These are phyloP conservation scores for Ophioninae sp. DNA, from an alignment of 2,888 invertebrate genomes.

Conservation along the genomic window DNA sequence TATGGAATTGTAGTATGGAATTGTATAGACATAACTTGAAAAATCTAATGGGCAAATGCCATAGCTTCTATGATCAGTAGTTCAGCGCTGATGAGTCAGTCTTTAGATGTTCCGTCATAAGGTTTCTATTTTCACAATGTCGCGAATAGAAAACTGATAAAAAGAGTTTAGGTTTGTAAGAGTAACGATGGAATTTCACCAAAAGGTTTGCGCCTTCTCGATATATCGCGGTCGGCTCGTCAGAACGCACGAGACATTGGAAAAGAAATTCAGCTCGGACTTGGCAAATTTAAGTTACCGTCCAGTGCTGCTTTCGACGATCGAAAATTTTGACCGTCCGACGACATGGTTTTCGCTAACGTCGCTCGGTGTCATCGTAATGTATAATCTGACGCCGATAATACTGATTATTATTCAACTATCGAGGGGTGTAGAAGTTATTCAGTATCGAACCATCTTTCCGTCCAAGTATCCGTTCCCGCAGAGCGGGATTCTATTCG, in stretches of 20 bases:
- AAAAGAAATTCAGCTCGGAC: constrained; percentile 25
- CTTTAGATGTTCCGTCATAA: no score
- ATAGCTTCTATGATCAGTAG: no score
- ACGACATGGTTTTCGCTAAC: constrained; percentile 33
- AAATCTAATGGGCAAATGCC: no score
- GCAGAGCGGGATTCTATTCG: constrained; percentile 58
- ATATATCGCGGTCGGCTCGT: constrained; percentile 37
- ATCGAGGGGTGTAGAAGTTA: constrained; percentile 33
- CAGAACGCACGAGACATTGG: constrained; percentile 23
- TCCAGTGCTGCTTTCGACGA: constrained; percentile 34
- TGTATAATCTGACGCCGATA: constrained; percentile 48
- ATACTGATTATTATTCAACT: constrained; percentile 54
- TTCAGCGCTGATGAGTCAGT: no score
- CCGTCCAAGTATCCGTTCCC: constrained; percentile 65
- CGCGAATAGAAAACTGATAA: no score
- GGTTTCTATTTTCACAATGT: no score
- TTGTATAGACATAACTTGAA: no score
- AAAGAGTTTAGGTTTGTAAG: neutral
- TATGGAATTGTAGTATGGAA: no score
- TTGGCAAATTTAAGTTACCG: constrained; percentile 28
- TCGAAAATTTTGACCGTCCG: constrained; percentile 29
- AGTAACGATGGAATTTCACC: neutral
- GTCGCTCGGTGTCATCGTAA: constrained; percentile 22
- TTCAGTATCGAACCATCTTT: constrained; percentile 59
- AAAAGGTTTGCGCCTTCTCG: neutral